phyloP scores from a whole-genome alignment of 2,888 invertebrate genomes.

The Fragum whitleyi region DNA sequence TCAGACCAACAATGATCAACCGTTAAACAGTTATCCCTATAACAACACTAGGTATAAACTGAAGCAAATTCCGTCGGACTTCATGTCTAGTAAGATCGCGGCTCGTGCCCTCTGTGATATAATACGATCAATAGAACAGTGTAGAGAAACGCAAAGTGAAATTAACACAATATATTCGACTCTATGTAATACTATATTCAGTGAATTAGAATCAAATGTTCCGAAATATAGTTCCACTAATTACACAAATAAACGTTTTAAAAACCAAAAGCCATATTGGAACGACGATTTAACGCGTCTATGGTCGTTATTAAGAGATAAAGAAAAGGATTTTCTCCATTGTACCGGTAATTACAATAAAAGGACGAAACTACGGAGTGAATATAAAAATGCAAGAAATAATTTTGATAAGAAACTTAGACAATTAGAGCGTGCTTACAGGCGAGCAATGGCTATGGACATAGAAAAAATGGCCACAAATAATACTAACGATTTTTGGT shows the following conservation, averaged over 20 bases:
- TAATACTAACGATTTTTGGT: neutral
- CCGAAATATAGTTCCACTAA: neutral
- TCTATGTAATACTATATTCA: neutral
- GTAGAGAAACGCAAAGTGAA: neutral
- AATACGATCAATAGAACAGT: neutral
- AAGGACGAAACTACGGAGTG: neutral
- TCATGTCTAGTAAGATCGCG: neutral
- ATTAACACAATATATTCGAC: no score
- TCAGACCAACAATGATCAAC: neutral
- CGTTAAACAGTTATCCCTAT: neutral
- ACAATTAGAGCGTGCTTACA: neutral
- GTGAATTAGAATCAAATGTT: neutral
- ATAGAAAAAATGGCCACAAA: neutral
- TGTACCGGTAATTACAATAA: no score
- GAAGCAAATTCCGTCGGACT: neutral
- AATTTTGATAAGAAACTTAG: neutral
- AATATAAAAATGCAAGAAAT: neutral
- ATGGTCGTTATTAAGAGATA: no score
- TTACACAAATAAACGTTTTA: no score
- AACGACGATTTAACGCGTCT: no score
- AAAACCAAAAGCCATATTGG: no score
- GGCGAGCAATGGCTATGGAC: neutral
- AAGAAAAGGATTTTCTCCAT: no score
- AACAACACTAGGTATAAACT: neutral
- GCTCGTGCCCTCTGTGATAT: neutral